phyloP scores from a whole-genome alignment of 1,140 invertebrate species.

The Nasonia longicornis region DNA sequence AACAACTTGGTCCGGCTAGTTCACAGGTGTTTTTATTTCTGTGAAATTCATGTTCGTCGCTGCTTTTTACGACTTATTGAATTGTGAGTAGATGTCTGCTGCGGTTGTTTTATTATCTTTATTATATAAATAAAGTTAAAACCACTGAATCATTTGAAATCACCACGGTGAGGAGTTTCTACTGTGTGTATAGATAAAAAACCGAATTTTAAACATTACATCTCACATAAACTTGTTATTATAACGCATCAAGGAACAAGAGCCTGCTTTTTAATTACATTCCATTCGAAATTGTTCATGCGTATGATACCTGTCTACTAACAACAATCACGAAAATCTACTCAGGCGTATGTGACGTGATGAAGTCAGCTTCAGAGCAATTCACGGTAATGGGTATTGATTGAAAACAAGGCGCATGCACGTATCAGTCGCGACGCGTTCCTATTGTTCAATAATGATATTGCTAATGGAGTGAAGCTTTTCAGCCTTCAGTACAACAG shows the following conservation, averaged over 20 bases:
- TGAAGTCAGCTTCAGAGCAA: not conserved
- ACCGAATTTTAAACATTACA: too few species aligned
- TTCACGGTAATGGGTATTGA: slow-evolving; percentile 6
- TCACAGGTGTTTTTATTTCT: not conserved
- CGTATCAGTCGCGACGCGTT: not conserved
- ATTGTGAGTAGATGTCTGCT: not conserved
- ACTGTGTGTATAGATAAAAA: too few species aligned
- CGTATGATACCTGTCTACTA: not conserved
- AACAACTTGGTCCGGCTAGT: not conserved
- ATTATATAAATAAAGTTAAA: too few species aligned
- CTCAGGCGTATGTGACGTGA: not conserved
- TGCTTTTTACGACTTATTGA: not conserved
- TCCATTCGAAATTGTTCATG: not conserved
- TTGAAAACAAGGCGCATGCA: slow-evolving; percentile 11
- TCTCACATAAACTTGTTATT: too few species aligned
- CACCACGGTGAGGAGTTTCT: too few species aligned
- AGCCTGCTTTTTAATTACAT: too few species aligned
- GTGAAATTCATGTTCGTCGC: not conserved
- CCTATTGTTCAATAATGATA: slow-evolving; percentile 15
- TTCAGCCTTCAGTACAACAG: not conserved
- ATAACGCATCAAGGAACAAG: too few species aligned
- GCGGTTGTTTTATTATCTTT: too few species aligned
- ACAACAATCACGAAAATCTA: not conserved
- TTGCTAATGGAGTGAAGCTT: slow-evolving; percentile 17
- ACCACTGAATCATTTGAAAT: too few species aligned